Conservation (phyloP, 2,797 vertebrate species). For the Falco naumanni region DNA sequence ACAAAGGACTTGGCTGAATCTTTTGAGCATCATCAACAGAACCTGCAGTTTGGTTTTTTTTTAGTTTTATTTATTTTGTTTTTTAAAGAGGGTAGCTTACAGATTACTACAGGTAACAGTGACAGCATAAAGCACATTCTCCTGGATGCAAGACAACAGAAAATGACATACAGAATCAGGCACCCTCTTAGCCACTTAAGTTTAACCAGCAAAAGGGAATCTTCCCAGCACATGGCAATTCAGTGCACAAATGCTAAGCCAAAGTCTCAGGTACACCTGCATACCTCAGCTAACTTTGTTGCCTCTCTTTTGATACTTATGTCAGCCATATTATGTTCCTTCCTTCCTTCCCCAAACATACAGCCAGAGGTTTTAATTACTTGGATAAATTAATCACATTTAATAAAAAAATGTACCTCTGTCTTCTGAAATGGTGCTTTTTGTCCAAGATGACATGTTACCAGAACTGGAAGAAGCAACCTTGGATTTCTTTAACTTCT, state of each 20-base stretch:
- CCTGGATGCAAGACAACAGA: neutral
- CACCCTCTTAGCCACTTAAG: neutral
- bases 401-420: neutral
- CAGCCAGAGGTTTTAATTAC: neutral
- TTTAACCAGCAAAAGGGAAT: neutral
- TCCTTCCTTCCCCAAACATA: neutral
- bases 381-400: neutral
- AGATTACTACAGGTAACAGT: neutral
- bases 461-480: neutral
- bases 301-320: neutral
- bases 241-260: neutral
- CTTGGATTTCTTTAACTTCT: neutral
- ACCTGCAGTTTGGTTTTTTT: neutral
- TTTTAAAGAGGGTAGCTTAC: neutral
- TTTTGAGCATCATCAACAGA: neutral
- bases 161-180: neutral
- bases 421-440: neutral
- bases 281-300: neutral
- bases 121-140: neutral
- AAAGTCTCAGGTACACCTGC: neutral
- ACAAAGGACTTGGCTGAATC: neutral
- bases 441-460: rapidly evolving
- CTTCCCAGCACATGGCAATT: neutral
- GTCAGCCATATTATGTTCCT: neutral
- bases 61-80: neutral